Evolutionary conservation across 1,140 invertebrate species (phyloP).

Genomic region (Leptonema lineaticorne): DNA sequence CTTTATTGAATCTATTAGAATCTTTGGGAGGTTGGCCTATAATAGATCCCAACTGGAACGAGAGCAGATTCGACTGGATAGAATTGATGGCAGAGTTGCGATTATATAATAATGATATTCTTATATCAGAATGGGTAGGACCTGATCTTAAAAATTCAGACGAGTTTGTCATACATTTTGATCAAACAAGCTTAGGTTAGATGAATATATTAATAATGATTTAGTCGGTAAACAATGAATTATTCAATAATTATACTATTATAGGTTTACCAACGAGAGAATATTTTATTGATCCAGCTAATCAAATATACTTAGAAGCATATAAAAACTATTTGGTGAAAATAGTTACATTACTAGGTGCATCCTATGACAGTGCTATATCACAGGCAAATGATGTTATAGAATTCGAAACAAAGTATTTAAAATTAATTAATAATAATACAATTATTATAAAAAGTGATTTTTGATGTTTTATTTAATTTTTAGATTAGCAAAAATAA

Average conservation of each 20-base stretch:
- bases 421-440: neutral
- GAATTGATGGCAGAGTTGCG: conserved; percentile 73
- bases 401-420: conserved; percentile 36
- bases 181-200: conserved; percentile 78
- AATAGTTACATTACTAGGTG: conserved; percentile 30
- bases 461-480: neutral
- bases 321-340: conserved; percentile 73
- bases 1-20: conserved; percentile 70
- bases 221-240: neutral
- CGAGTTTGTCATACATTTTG: conserved; percentile 83
- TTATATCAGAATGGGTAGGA: conserved; percentile 82
- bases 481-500: conserved; percentile 65
- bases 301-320: conserved; percentile 71
- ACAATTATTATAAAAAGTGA: neutral
- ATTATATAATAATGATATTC: conserved; percentile 80
- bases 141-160: conserved; percentile 88
- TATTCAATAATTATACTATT: neutral
- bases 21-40: conserved; percentile 86
- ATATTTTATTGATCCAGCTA: conserved; percentile 75
- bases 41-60: conserved; percentile 64
- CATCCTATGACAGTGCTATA: conserved; percentile 27
- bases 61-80: conserved; percentile 71
- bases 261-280: conserved; percentile 78
- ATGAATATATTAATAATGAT: neutral
- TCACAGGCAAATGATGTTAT: conserved; percentile 34